Base-by-base conservation (phyloP, 92 coral and sea anemone genomes). In the Desmophyllum pertusum region DNA sequence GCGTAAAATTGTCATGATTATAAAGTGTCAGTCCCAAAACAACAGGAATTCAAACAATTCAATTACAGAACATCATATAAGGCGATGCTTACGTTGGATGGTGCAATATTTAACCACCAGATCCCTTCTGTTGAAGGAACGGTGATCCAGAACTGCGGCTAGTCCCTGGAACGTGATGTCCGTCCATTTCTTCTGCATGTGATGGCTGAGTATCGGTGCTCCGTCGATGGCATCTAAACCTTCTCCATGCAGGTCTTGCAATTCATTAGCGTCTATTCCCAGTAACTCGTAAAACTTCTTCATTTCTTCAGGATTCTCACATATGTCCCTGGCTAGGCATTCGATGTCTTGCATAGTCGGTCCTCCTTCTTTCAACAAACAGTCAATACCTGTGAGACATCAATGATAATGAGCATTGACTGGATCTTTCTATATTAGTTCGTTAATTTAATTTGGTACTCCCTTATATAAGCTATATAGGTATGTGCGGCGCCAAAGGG, bases 291-390 rank as follows among this genome's bases (percentile, higher is more conserved):
- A 39, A 0, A 80, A 21, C 67, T 14, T 42, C 59, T 27, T 51
- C 43, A 15, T 11, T 39, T 80, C 76, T 1, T 67, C 52, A 31
- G 76, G 84, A 48, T 36, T 39, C 11, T 29, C 36, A 9, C 46
- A 38, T 45, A 80, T 36, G 36, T 67, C 76, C 15, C 43, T 36
- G 30, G 66, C 72, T 23, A 80, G 33, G 39, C 63, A 48, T 31
- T 36, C 17, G 51, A 80, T 80, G 67, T 80, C 69, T 68, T 67
- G 68, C 7, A 31, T 64, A 1, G 76, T 50, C n/a, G 73, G n/a
- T 6, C 0, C 3, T 68, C 84, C 84, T 68, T 68, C 75, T 69
- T 80, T 80, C 37, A 80, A n/a, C 76, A 80, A 39, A 50, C 48
- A 50, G 1, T 69, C 66, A 2, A 35, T 23, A 38, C 50, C 76